phyloP scores from a whole-genome alignment of 2,888 invertebrate species.

The Drosophila hawaiiensis region DNA sequence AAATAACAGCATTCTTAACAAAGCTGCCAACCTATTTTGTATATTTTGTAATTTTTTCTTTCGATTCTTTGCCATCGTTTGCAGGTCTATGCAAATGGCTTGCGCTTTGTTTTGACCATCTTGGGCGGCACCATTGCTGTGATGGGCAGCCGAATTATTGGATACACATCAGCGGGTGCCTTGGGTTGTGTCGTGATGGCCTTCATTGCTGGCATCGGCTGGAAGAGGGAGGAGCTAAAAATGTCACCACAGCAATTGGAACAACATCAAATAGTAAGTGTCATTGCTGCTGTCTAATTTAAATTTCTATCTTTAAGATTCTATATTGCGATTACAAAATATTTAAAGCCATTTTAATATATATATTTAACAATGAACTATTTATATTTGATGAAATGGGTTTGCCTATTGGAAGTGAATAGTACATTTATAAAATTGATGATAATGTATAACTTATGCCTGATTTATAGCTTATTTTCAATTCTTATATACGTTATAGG shows the following conservation, averaged over 20 bases:
- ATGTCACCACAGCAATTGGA: conserved; percentile 72
- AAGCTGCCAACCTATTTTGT: background rate
- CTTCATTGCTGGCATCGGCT: conserved; percentile 87
- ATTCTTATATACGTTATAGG: conserved; percentile 80
- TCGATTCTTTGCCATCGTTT: background rate
- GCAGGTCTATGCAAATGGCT: conserved; percentile 85
- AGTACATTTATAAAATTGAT: background rate
- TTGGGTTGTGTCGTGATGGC: conserved; percentile 87
- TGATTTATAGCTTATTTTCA: background rate
- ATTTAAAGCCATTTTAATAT: background rate
- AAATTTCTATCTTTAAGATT: background rate
- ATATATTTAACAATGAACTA: background rate
- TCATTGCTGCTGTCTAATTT: conserved; percentile 5
- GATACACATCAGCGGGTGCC: conserved; percentile 88
- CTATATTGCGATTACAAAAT: background rate
- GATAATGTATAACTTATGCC: background rate
- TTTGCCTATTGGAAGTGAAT: background rate
- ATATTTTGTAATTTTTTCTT: background rate
- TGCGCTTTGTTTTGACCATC: conserved; percentile 87
- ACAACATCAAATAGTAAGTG: conserved; percentile 82
- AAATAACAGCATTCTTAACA: background rate
- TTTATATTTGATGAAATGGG: background rate
- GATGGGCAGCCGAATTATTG: conserved; percentile 87
- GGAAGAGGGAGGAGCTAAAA: conserved; percentile 85
- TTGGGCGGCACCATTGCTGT: conserved; percentile 88